phyloP scores from a whole-genome alignment of 2,797 vertebrate species.

The Gadopsis marmoratus region DNA sequence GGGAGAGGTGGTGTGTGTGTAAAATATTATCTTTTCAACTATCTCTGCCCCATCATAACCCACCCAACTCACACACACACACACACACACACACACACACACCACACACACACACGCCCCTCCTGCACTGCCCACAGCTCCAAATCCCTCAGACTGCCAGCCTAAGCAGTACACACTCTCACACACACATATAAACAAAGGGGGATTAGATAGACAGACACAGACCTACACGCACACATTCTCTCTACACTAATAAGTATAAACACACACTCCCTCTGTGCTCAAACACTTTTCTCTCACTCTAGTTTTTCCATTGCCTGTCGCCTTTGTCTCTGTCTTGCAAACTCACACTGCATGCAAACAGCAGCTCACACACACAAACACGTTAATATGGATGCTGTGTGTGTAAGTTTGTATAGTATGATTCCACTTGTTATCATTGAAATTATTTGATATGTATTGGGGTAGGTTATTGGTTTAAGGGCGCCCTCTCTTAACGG shows the following conservation, averaged over 20 bases:
- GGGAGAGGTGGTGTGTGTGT: constrained; percentile 52
- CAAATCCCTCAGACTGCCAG: constrained; percentile 86
- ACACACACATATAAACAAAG: constrained; percentile 71
- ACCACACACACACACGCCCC: constrained; percentile 28
- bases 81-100: constrained; percentile 32
- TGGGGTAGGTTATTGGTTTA: too few relatives aligned
- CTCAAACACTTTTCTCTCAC: constrained; percentile 44
- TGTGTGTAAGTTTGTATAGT: too few relatives aligned
- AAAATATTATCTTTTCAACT: constrained; percentile 80
- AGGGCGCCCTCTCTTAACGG: too few relatives aligned
- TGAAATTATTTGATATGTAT: too few relatives aligned
- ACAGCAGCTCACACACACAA: constrained; percentile 17
- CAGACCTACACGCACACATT: constrained; percentile 43
- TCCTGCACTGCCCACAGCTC: constrained; percentile 52
- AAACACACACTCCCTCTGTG: constrained; percentile 55
- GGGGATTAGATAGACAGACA: constrained; percentile 73
- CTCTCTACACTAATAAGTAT: constrained; percentile 48
- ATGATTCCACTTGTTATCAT: too few relatives aligned
- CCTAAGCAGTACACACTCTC: constrained; percentile 80
- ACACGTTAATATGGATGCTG: constrained; percentile 26
- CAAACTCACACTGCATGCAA: constrained; percentile 45
- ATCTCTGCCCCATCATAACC: constrained; percentile 67
- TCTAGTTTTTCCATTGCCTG: constrained; percentile 41
- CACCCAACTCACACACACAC: constrained; percentile 36
- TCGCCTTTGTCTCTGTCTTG: constrained; percentile 49